Conservation (phyloP, 2,113 vertebrate genomes). For the Holacanthus passer region DNA sequence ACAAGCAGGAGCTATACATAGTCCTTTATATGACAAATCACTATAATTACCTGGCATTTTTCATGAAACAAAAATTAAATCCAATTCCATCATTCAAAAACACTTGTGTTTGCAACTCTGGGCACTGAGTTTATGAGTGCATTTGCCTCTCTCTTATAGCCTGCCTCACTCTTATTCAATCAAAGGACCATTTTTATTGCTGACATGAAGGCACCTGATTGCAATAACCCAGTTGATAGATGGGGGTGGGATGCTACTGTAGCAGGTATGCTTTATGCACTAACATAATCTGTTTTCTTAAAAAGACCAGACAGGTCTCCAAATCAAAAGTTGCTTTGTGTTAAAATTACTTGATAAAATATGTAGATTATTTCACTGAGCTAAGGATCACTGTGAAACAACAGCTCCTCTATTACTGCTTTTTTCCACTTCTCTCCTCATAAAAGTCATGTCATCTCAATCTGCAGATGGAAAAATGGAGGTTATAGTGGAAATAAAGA, state of each 20-base stretch:
- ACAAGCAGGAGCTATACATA: constrained; percentile 54
- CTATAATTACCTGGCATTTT: constrained; percentile 65
- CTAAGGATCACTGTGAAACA: constrained; percentile 53
- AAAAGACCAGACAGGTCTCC: constrained; percentile 71
- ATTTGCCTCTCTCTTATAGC: constrained; percentile 70
- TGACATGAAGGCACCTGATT: constrained; percentile 69
- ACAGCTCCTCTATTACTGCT: constrained; percentile 33
- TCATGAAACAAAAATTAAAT: constrained; percentile 69
- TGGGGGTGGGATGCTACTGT: constrained; percentile 47
- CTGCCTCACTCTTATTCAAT: constrained; percentile 78
- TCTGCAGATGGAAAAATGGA: constrained; percentile 53
- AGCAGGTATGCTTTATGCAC: constrained; percentile 73
- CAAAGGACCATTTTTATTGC: constrained; percentile 70
- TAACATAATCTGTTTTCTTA: constrained; percentile 80
- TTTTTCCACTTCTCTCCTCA: constrained; percentile 22
- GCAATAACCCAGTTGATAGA: constrained; percentile 80
- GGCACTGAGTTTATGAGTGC: constrained; percentile 72
- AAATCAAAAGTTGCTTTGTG: constrained; percentile 67
- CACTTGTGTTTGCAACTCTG: constrained; percentile 67
- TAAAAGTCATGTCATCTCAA: constrained; percentile 57
- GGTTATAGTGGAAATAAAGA: constrained; percentile 60
- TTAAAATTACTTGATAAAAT: constrained; percentile 76
- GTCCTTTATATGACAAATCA: constrained; percentile 69
- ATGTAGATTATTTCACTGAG: constrained; percentile 68
- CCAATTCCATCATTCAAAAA: constrained; percentile 72